These are phyloP conservation scores for Clarias batrachus DNA, from an alignment of 2,113 vertebrate species.

Conservation along the genomic window DNA sequence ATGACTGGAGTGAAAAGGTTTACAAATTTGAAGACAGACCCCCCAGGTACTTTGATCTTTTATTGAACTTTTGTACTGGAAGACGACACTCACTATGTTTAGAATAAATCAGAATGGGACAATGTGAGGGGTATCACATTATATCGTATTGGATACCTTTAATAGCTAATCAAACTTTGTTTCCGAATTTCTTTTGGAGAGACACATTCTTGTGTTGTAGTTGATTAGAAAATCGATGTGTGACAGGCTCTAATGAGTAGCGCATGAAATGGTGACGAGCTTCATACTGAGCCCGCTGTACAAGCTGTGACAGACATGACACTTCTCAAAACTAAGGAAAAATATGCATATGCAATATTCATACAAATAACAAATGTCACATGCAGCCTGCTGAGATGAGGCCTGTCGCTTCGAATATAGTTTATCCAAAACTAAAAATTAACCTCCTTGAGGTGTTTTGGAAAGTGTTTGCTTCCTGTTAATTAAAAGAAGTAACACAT, in stretches of 20 bases:
- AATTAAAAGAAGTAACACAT: conserved; percentile 54
- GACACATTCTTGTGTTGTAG: conserved; percentile 53
- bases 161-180: conserved; percentile 69
- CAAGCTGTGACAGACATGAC: conserved; percentile 41
- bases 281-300: conserved; percentile 17
- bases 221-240: conserved; percentile 58
- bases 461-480: conserved; percentile 29
- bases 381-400: conserved; percentile 5
- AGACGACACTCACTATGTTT: conserved; percentile 54
- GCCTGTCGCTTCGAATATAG: conserved; percentile 9
- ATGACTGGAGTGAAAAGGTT: conserved; percentile 85
- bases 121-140: conserved; percentile 19
- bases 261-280: conserved; percentile 51
- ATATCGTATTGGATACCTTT: conserved; percentile 57
- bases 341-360: conserved; percentile 48
- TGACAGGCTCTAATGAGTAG: conserved; percentile 58
- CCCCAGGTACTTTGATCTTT: conserved; percentile 73
- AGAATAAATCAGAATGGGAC: conserved; percentile 45
- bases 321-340: conserved; percentile 48
- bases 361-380: conserved; percentile 31
- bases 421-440: conserved; percentile 16
- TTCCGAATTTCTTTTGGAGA: conserved; percentile 63
- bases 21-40: conserved; percentile 82
- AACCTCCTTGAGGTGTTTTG: conserved; percentile 30
- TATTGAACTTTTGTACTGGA: conserved; percentile 47